Evolutionary conservation across 2,113 vertebrate species (phyloP), one percentile per base, ranked within the genome.

Genomic region (Otus sunia): DNA sequence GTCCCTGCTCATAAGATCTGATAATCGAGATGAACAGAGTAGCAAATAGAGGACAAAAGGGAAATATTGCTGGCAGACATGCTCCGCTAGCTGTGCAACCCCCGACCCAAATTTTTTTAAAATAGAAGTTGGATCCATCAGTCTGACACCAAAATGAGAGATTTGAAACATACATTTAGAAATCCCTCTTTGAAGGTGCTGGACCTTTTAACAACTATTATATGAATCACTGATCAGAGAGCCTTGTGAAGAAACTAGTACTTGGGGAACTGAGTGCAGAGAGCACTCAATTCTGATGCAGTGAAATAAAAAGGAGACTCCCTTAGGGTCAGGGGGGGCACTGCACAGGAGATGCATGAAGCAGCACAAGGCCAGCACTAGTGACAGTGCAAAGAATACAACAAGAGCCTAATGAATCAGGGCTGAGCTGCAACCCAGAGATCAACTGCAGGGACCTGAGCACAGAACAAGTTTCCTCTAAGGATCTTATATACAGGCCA

Each of bases 1-100:
- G 94, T 91, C 80, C 86, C 91, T 91, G 94, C 84, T 96, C 91
- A 60, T 59, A 91, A 94, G 69, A 92, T 92, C 80, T 92, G 91
- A 86, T 79, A 81, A 87, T 52, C 45, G 11, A 76, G 94, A 90
- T 77, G 69, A 94, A 69, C 84, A 92, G 88, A 92, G 73, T 45
- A 87, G 92, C 83, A 94, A 96, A 94, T 53, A 63, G 58, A 94
- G 53, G 91, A 89, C 84, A 94, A 29, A 60, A 81, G 67, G 52
- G 83, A 94, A 93, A 75, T 50, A 86, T 11, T 88, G 74, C 78
- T 85, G 76, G 69, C 69, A 94, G 76, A 81, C n/a, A 69, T 8
- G 19, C 26, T 89, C 80, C 87, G 64, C 30, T 56, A 67, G 56
- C 68, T 49, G 11, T 59, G 49, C 17, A 89, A 53, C 12, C n/a